These are phyloP conservation scores for Chirona hameri DNA, from an alignment of 2,888 invertebrate species.

Conservation along the genomic window DNA sequence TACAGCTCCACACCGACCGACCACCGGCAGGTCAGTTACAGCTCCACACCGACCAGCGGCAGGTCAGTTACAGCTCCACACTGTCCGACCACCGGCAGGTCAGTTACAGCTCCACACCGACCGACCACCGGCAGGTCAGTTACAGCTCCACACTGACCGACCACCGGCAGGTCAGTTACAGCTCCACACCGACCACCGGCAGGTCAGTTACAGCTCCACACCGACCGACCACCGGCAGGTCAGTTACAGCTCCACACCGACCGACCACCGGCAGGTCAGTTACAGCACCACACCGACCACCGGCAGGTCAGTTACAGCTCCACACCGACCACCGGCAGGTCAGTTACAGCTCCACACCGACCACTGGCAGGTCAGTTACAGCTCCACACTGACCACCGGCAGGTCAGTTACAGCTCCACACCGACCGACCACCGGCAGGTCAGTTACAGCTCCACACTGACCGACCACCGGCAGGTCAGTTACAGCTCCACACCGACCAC, in stretches of 20 bases:
- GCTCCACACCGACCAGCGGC: too few relatives aligned
- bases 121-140: slow-evolving; percentile 30
- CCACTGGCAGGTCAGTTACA: slow-evolving; percentile 33
- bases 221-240: too few relatives aligned
- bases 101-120: slow-evolving; percentile 27
- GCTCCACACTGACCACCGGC: too few relatives aligned
- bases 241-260: too few relatives aligned
- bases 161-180: slow-evolving; percentile 58
- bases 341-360: slow-evolving; percentile 32
- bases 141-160: slow-evolving; percentile 33
- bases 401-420: too few relatives aligned
- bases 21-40: slow-evolving; percentile 34
- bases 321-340: slow-evolving; percentile 53
- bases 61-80: too few relatives aligned
- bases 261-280: slow-evolving; percentile 32
- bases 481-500: slow-evolving; percentile 38
- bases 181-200: slow-evolving; percentile 34
- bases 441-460: slow-evolving; percentile 27
- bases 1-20: slow-evolving; percentile 31
- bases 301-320: slow-evolving; percentile 24
- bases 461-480: slow-evolving; percentile 30
- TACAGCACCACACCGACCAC: slow-evolving; percentile 12
- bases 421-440: slow-evolving; percentile 29
- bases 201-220: slow-evolving; percentile 11
- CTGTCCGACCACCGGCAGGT: slow-evolving; percentile 29